Base-by-base conservation (phyloP, 2,888 invertebrate genomes). In the Tachina lurida region DNA sequence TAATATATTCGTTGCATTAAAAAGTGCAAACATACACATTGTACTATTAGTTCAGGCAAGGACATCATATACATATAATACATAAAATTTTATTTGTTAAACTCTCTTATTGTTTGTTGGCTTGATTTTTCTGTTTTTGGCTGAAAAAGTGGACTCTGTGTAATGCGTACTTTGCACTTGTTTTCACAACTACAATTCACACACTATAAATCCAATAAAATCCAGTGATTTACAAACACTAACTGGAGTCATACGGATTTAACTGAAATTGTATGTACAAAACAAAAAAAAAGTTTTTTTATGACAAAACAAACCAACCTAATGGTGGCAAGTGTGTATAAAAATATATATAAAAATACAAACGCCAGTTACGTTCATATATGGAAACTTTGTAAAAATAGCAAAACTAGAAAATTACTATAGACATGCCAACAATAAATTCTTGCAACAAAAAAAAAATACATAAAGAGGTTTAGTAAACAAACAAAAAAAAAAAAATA, bases 181-280 rank as follows among this genome's bases (percentile, higher is more conserved):
- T 52, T 70, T 83, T 76, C 10, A 31, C 45, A 43, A 41, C 47
- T 60, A 86, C 83, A 86, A 86, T 83, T 86, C 83, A 71, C 86
- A 79, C 86, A 86, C 79, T 86, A 76, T 83, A 83, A 86, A 79
- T 83, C 86, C 86, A 86, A 86, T 86, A 86, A 86, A 84, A 86
- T 81, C 84, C 84, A 84, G 84, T 86, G 86, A 84, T 86, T 86
- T 84, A 84, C 77, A 86, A 81, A 86, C 77, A 73, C 71, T 67
- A 86, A 73, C 54, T 71, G 7, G 31, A 71, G 77, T 71, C 60
- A 73, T 54, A 83, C 43, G 75, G 78, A 83, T 86, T 84, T 86
- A 74, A 78, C 54, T 76, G 58, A 17, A 45, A 65, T 54, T n/a
- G 47, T 54, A 71, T n/a, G 41, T 31, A 31, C 31, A 31, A 31